Evolutionary conservation across 2,888 invertebrate species (phyloP), one percentile per base, ranked within the genome.

Genomic region (Junonia oenone): DNA sequence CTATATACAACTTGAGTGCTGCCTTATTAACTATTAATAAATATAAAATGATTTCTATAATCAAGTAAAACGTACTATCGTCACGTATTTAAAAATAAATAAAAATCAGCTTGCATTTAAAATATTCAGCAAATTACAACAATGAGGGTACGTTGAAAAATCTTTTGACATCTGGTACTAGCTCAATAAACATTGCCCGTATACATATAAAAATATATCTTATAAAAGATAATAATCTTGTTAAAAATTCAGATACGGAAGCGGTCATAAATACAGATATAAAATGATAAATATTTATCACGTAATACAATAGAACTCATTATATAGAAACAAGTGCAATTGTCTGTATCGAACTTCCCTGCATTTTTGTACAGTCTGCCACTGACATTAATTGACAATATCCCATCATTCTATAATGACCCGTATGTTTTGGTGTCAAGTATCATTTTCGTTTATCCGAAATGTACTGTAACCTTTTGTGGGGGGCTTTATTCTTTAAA

Each of bases 401-500:
- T 27, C n/a, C 9, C 29, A 33, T n/a, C 19, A 54, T 14, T n/a
- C 47, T 11, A 48, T 48, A 49, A 13, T 45, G 19, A 17, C 14
- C 33, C 37, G 40, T 61, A 56, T 15, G 0, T 0, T 8, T 15
- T 17, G 0, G 47, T 6, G 2, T 35, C 43, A 61, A 38, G 50
- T 19, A 13, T 29, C 45, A 47, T 26, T 33, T 56, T 58, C 6
- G 17, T 6, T 4, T 51, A 14, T 6, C 8, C 31, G n/a, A n/a
- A 8, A 13, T 45, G 22, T 6, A 9, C 13, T 38, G 35, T 51
- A 27, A 52, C 48, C 55, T 51, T 37, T 50, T 45, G 55, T 51
- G 51, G 55, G 48, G 37, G 40, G 61, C 51, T 50, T 58, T 63
- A 62, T 67, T 64, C 62, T 63, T 64, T 63, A 56, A 67, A 71